A percentile compares a stretch with the other conserved stretches of the same genome.
These are phyloP conservation scores for Ctenopoma multispine DNA, from an alignment of 2,797 vertebrate genomes.

Conservation along the genomic window DNA sequence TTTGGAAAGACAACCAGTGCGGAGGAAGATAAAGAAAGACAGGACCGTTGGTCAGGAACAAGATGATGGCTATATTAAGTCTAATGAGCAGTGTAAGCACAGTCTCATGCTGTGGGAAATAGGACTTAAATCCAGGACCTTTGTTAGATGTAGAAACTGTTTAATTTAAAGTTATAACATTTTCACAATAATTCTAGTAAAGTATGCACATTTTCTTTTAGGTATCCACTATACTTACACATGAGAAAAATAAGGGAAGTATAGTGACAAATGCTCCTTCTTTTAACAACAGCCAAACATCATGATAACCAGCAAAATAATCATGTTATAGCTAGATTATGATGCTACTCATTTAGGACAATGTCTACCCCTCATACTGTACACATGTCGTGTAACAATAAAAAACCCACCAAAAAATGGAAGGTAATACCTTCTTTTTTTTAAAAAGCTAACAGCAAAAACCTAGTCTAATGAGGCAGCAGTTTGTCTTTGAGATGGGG, in stretches of 20 bases:
- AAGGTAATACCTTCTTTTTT: constrained; percentile 32
- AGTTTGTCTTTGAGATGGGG: constrained; percentile 52
- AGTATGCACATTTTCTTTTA: constrained; percentile 1
- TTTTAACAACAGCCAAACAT: background rate
- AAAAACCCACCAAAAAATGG: background rate
- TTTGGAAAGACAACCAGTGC: constrained; percentile 73
- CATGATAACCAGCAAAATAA: constrained; percentile 2
- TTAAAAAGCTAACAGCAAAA: constrained; percentile 42
- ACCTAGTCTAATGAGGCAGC: constrained; percentile 60
- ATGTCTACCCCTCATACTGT: background rate
- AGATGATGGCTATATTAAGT: constrained; percentile 51
- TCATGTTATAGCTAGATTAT: background rate
- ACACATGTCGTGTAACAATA: constrained; percentile 1
- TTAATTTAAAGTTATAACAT: constrained; percentile 16
- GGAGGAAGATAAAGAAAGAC: constrained; percentile 69
- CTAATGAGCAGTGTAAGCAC: constrained; percentile 52
- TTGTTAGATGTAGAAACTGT: constrained; percentile 19
- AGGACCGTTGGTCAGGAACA: constrained; percentile 64
- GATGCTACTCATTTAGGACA: background rate
- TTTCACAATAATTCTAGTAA: constrained; percentile 22
- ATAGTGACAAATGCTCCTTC: constrained; percentile 5
- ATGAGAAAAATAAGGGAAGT: constrained; percentile 18
- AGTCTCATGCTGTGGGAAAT: constrained; percentile 23
- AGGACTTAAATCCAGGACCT: constrained; percentile 16
- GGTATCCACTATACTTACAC: constrained; percentile 2